These are phyloP conservation scores for Crax fasciolata DNA, from an alignment of 2,797 vertebrate species.

Conservation along the genomic window DNA sequence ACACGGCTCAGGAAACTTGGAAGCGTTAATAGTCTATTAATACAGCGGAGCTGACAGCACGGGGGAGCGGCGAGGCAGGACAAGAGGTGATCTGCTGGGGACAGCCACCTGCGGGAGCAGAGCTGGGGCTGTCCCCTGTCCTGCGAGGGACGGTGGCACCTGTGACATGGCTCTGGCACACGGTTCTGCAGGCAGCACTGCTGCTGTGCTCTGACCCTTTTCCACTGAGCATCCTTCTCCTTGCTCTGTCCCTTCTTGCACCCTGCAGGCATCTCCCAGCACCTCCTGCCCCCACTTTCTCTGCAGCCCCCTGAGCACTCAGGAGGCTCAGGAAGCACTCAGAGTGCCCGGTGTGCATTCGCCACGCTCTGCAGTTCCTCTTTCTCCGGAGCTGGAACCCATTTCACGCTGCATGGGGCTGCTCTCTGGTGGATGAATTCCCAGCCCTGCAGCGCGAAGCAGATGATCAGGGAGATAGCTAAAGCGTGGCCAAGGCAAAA, in stretches of 20 bases:
- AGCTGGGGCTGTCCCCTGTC: neutral
- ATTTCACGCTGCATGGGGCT: neutral
- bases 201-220: accelerated
- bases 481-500: neutral
- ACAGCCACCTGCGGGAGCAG: neutral
- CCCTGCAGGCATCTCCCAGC: neutral
- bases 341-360: neutral
- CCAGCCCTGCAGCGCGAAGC: neutral
- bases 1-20: slow-evolving; percentile 66
- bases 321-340: neutral
- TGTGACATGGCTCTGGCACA: neutral
- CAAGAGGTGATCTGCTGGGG: neutral
- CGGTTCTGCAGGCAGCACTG: neutral
- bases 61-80: slow-evolving; percentile 26
- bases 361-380: neutral
- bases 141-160: neutral
- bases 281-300: neutral
- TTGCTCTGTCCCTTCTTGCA: neutral
- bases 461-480: slow-evolving; percentile 13
- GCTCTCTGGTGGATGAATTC: neutral
- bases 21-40: slow-evolving; percentile 76
- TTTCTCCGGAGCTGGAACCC: accelerated
- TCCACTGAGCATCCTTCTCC: neutral
- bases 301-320: neutral
- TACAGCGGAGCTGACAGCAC: slow-evolving; percentile 35